Evolutionary conservation across 2,113 vertebrate species (phyloP).

Genomic region (Corythoichthys intestinalis): DNA sequence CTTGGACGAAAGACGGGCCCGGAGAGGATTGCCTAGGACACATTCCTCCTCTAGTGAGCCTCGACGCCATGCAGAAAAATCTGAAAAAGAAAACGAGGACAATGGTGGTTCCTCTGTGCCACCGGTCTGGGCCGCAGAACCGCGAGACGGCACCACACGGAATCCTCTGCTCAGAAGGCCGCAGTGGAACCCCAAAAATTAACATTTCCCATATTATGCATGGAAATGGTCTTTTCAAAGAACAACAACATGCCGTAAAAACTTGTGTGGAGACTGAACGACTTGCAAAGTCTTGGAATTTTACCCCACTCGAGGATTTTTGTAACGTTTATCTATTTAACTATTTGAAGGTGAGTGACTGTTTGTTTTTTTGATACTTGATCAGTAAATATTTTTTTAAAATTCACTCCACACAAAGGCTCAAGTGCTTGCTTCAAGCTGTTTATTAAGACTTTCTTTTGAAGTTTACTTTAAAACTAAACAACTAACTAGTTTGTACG

Average conservation of each 20-base stretch:
- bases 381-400: conserved; percentile 11
- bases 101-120: conserved; percentile 3
- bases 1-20: conserved; percentile 33
- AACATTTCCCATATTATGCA: background rate
- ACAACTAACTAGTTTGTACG: background rate
- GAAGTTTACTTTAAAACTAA: background rate
- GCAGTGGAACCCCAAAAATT: conserved; percentile 58
- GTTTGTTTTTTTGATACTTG: conserved; percentile 18
- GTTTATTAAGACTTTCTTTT: background rate
- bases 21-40: conserved; percentile 6
- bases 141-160: conserved; percentile 17
- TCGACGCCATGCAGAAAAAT: conserved; percentile 5
- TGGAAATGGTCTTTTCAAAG: background rate
- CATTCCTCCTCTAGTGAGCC: conserved; percentile 39
- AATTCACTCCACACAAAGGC: background rate
- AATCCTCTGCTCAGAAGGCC: conserved; percentile 63
- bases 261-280: background rate
- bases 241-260: conserved; percentile 2
- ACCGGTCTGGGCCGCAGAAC: conserved; percentile 46
- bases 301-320: background rate
- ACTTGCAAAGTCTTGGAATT: background rate
- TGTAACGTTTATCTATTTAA: conserved; percentile 11
- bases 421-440: no score
- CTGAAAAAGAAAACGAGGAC: conserved; percentile 18
- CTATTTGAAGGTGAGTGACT: conserved; percentile 10